Evolutionary conservation across 2,888 invertebrate genomes (phyloP).

Genomic region (Polydrusus pterygomalis): DNA sequence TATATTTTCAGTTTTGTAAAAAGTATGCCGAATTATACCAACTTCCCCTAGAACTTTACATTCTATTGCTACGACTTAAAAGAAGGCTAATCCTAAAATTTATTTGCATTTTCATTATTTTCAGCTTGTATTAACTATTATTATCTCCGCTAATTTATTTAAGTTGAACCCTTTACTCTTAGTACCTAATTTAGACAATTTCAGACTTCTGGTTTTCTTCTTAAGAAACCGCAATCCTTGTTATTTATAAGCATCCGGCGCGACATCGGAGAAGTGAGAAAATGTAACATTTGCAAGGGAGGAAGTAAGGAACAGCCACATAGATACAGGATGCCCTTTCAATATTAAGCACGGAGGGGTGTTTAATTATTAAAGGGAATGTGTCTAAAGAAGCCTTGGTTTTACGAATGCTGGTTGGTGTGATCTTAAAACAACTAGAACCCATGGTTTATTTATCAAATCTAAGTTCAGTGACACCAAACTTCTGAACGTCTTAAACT

Average conservation of each 20-base stretch:
- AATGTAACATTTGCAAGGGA: constrained; percentile 13
- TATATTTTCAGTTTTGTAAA: too few species aligned
- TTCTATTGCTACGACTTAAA: too few species aligned
- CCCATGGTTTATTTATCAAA: too few species aligned
- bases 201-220: constrained; percentile 9
- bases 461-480: too few species aligned
- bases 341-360: background rate
- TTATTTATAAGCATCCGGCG: constrained; percentile 12
- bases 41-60: too few species aligned
- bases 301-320: constrained; percentile 7
- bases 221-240: constrained; percentile 12
- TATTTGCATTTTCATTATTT: too few species aligned
- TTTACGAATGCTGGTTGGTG: background rate
- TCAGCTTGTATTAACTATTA: too few species aligned
- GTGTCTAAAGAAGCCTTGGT: background rate
- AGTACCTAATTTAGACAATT: constrained; percentile 16
- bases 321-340: background rate
- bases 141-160: background rate
- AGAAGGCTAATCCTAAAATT: too few species aligned
- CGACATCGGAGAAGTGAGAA: constrained; percentile 5
- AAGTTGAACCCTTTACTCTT: background rate
- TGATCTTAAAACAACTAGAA: too few species aligned
- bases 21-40: too few species aligned
- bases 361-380: constrained; percentile 8
- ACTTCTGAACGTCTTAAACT: too few species aligned